Evolutionary conservation across 2,797 vertebrate genomes (phyloP).

Genomic region (Neoniphon sammara): DNA sequence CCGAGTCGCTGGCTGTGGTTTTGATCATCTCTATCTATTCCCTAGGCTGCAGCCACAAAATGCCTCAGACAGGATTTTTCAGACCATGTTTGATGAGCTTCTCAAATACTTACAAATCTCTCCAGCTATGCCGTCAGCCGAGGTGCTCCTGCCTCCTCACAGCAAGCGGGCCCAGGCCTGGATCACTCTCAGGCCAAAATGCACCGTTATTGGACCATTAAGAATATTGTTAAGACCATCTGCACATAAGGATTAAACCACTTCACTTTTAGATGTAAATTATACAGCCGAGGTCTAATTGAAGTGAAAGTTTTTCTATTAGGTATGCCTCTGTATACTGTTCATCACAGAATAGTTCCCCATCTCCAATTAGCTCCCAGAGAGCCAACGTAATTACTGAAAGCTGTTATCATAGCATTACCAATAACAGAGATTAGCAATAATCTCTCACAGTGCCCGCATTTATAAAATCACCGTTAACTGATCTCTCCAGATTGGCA

Average conservation of each 20-base stretch:
- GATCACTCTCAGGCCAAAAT: slow-evolving; percentile 26
- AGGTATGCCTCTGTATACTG: slow-evolving; percentile 46
- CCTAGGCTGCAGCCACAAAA: slow-evolving; percentile 52
- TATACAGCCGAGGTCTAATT: slow-evolving; percentile 29
- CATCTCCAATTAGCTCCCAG: slow-evolving; percentile 72
- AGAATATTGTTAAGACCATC: slow-evolving; percentile 1
- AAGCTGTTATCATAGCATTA: slow-evolving; percentile 66
- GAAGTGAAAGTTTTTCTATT: slow-evolving; percentile 47
- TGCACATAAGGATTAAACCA: background rate
- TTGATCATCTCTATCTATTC: slow-evolving; percentile 55
- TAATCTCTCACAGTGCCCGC: slow-evolving; percentile 53
- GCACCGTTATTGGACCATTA: slow-evolving; percentile 15
- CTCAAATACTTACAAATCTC: slow-evolving; percentile 61
- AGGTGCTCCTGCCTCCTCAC: slow-evolving; percentile 23
- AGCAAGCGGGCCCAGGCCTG: slow-evolving; percentile 20
- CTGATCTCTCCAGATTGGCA: slow-evolving; percentile 48
- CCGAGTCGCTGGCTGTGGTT: slow-evolving; percentile 47
- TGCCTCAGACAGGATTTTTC: slow-evolving; percentile 55
- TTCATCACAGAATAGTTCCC: slow-evolving; percentile 53
- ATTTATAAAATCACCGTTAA: slow-evolving; percentile 49
- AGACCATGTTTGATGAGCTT: slow-evolving; percentile 63
- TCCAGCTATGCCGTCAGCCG: slow-evolving; percentile 52
- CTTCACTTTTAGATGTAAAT: slow-evolving; percentile 25
- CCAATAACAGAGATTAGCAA: slow-evolving; percentile 71
- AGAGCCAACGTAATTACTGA: slow-evolving; percentile 72